Evolutionary conservation across 2,888 invertebrate species (phyloP), one percentile per base, ranked within the genome.

Genomic region (Nowickia ferox): DNA sequence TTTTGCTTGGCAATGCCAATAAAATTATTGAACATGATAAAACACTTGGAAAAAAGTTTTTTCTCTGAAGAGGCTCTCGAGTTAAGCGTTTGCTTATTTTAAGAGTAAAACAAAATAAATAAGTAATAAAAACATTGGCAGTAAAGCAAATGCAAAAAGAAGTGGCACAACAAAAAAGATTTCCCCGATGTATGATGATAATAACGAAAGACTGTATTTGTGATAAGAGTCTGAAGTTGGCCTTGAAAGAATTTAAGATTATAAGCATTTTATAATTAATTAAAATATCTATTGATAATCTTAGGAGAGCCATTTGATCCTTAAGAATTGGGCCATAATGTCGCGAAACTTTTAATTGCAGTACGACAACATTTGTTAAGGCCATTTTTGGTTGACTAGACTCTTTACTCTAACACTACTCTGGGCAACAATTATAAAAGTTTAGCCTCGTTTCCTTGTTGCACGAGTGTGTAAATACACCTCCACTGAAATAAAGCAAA

Each of bases 1-100:
- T 59, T 61, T 71, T 69, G 63, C 15, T 48, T 82, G 65, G n/a
- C 68, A 81, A 81, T 81, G 74, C 74, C 74, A 81, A 81, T 81
- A 68, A 66, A 68, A 72, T 68, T 66, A 46, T 46, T 30, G 68
- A 51, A 68, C 59, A 74, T 44, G 44, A 51, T 68, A 59, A 81
- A 81, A 68, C 66, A 81, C 59, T 81, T 81, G 51, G 59, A 51
- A 30, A 51, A 74, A 40, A 46, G 13, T 53, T 22, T 38, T 48
- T 22, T 13, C 44, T 71, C 68, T 68, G 59, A 74, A 66, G 66
- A 51, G 66, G n/a, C 74, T 13, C 68, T 74, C 51, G 42, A 68
- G 66, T 59, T 68, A 74, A 68, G 40, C 57, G n/a, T 17, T 51
- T 48, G 51, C 42, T 68, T 51, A 17, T 17, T 46, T 72, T 22